A percentile compares a stretch with the other conserved stretches of the same genome.
Conservation (phyloP, 1,140 invertebrate genomes). For the Popillia japonica region DNA sequence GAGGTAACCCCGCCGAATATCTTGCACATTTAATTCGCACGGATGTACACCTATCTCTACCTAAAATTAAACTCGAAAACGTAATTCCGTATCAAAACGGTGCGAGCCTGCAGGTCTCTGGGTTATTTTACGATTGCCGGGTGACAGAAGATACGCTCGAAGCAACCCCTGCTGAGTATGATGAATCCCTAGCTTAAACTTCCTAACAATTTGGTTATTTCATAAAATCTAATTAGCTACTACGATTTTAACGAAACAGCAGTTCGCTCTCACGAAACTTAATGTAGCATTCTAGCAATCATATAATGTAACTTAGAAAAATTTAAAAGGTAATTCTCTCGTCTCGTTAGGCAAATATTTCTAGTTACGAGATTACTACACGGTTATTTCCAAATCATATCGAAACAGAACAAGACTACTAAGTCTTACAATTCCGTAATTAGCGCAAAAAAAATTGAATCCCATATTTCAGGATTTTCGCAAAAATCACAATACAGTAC, state of each 20-base stretch:
- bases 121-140: constrained; percentile 8
- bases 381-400: neutral
- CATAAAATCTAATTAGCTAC: constrained; percentile 22
- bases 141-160: constrained; percentile 8
- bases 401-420: neutral
- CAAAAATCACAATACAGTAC: neutral
- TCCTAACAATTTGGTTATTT: constrained; percentile 31
- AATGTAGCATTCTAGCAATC: neutral
- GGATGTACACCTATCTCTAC: neutral
- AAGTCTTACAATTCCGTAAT: neutral
- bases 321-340: neutral
- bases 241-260: neutral
- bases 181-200: constrained; percentile 24
- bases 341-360: neutral
- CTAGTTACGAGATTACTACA: neutral
- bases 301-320: constrained; percentile 6
- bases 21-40: too few relatives aligned
- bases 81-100: constrained; percentile 23
- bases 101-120: constrained; percentile 3
- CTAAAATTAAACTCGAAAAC: constrained; percentile 7
- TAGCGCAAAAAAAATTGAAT: neutral
- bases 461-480: neutral
- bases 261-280: constrained; percentile 2
- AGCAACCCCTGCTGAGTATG: neutral
- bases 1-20: too few relatives aligned